Conservation (phyloP, 2,797 vertebrate species). For the Sphenodon punctatus region DNA sequence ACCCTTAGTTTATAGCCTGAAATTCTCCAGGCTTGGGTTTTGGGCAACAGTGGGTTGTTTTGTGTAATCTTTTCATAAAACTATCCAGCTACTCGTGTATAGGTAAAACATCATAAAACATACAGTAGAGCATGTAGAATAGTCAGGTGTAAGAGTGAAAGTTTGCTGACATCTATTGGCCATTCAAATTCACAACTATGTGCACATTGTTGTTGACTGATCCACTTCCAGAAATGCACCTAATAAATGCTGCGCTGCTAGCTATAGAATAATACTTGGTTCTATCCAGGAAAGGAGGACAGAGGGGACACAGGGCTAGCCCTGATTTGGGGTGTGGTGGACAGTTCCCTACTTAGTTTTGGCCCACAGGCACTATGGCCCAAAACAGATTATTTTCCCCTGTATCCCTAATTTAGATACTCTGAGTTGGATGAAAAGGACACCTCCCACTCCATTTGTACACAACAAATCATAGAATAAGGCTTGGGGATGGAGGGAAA, state of each 20-base stretch:
- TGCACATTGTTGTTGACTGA: slow-evolving; percentile 3
- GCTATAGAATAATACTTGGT: too few species aligned
- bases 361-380: too few species aligned
- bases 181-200: not conserved
- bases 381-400: too few species aligned
- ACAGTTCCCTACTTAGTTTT: too few species aligned
- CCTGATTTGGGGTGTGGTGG: too few species aligned
- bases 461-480: too few species aligned
- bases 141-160: not conserved
- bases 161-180: not conserved
- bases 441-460: too few species aligned
- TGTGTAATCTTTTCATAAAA: not conserved
- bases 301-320: not conserved
- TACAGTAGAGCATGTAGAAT: not conserved
- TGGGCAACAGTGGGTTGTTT: not conserved
- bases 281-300: not conserved
- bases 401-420: too few species aligned
- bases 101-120: not conserved
- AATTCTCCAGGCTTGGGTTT: not conserved
- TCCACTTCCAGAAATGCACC: not conserved
- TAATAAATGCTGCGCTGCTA: not conserved
- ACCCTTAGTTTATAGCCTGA: not conserved
- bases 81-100: not conserved
- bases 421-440: too few species aligned
- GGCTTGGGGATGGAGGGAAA: too few species aligned